phyloP scores from a whole-genome alignment of 2,888 invertebrate genomes.

The Neoascia interrupta region DNA sequence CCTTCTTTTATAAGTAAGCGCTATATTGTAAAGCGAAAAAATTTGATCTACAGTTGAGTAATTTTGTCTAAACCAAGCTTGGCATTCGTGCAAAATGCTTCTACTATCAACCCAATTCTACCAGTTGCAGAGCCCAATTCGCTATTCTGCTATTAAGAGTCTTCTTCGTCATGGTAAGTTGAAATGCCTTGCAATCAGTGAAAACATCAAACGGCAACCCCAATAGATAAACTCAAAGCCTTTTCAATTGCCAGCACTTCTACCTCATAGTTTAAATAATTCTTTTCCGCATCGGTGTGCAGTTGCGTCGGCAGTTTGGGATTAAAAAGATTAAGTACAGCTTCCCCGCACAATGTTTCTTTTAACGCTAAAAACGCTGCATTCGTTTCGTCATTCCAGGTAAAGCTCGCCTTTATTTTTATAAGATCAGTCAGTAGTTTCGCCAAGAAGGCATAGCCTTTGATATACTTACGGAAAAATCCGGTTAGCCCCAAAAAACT shows the following conservation, averaged over 20 bases:
- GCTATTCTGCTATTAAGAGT: too few species aligned
- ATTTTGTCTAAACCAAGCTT: too few species aligned
- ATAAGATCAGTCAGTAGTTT: constrained; percentile 4
- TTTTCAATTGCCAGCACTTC: constrained; percentile 71
- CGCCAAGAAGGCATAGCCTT: background rate
- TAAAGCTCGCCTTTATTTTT: background rate
- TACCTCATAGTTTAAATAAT: constrained; percentile 70
- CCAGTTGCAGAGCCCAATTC: constrained; percentile 70
- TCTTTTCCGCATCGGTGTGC: constrained; percentile 70
- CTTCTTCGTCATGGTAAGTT: constrained; percentile 16
- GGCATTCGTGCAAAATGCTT: too few species aligned
- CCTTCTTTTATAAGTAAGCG: too few species aligned
- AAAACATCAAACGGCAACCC: background rate
- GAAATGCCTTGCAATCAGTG: constrained; percentile 50
- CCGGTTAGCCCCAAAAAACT: constrained; percentile 34
- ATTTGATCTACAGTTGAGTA: too few species aligned
- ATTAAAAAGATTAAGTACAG: background rate
- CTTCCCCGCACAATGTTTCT: background rate
- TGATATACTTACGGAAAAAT: background rate
- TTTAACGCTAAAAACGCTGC: background rate
- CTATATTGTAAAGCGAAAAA: constrained; percentile 71
- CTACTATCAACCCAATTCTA: too few species aligned
- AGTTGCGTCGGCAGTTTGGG: constrained; percentile 72
- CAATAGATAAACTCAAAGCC: constrained; percentile 70
- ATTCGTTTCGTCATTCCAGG: constrained; percentile 69